These are phyloP conservation scores for Teleiodes luculella DNA, from an alignment of 2,888 invertebrate genomes.

Conservation along the genomic window DNA sequence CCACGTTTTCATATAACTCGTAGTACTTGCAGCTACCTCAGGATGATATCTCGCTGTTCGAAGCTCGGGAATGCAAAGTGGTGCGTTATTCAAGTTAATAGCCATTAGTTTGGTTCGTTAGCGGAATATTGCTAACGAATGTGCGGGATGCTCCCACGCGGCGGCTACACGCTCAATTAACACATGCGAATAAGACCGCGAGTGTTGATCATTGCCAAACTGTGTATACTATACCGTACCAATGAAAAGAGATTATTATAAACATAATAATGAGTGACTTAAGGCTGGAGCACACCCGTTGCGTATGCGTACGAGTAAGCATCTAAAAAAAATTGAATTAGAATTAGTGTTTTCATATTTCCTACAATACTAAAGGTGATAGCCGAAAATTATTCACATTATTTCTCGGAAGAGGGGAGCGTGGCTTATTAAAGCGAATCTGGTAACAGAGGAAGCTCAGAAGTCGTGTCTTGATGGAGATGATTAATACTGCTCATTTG, in stretches of 20 bases:
- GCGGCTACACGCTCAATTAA: constrained; percentile 70
- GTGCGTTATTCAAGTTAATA: constrained; percentile 75
- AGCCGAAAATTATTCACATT: constrained; percentile 24
- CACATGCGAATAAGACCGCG: too few relatives aligned
- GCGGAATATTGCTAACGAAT: constrained; percentile 77
- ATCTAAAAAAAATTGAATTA: too few relatives aligned
- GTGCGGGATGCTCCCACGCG: constrained; percentile 43
- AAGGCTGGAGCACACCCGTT: too few relatives aligned
- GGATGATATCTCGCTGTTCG: constrained; percentile 28
- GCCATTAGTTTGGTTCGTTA: constrained; percentile 78
- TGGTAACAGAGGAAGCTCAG: constrained; percentile 62
- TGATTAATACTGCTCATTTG: constrained; percentile 78
- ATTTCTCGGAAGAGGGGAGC: constrained; percentile 36
- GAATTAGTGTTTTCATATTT: neutral
- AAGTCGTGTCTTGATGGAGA: constrained; percentile 71
- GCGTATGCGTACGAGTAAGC: too few relatives aligned
- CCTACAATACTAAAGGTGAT: neutral
- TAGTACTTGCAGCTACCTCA: constrained; percentile 9
- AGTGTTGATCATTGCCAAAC: too few relatives aligned
- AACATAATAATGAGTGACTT: too few relatives aligned
- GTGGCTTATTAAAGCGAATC: constrained; percentile 61
- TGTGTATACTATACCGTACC: too few relatives aligned
- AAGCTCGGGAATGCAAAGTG: constrained; percentile 51
- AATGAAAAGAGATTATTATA: too few relatives aligned
- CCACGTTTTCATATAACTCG: too few relatives aligned